Evolutionary conservation across 1,140 invertebrate species (phyloP).

Genomic region (Trypoxylus dichotomus): DNA sequence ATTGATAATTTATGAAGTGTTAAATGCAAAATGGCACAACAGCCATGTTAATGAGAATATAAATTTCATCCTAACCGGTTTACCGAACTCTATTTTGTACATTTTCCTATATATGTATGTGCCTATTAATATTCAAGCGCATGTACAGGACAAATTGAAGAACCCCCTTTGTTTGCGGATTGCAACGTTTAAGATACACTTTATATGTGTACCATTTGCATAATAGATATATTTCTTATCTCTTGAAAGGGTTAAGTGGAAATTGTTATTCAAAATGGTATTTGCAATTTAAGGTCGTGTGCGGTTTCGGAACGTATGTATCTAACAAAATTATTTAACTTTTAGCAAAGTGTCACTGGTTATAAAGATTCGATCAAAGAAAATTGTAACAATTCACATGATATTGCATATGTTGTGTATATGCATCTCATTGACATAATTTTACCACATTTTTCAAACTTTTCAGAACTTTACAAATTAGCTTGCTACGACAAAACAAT

Average conservation of each 20-base stretch:
- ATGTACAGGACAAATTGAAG: constrained; percentile 12
- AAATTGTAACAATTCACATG: no score
- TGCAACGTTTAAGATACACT: constrained; percentile 17
- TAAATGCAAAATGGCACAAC: background rate
- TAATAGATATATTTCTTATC: constrained; percentile 9
- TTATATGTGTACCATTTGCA: constrained; percentile 21
- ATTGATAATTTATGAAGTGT: constrained; percentile 9
- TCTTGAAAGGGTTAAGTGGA: background rate
- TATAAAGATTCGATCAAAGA: no score
- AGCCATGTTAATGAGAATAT: constrained; percentile 1
- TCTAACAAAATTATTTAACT: background rate
- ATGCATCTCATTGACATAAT: no score
- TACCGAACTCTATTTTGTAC: background rate
- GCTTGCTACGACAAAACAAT: no score
- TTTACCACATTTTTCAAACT: no score
- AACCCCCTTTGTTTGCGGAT: constrained; percentile 13
- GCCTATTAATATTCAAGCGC: constrained; percentile 17
- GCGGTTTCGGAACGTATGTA: background rate
- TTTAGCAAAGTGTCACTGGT: background rate
- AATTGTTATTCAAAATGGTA: background rate
- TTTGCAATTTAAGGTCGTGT: background rate
- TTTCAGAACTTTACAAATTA: no score
- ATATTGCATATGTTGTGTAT: no score
- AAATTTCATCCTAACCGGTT: background rate
- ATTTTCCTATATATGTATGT: background rate